A percentile compares a stretch with the other conserved stretches of the same genome.
These are phyloP conservation scores for Polypedilum vanderplanki DNA, from an alignment of 1,140 invertebrate genomes.

Conservation along the genomic window DNA sequence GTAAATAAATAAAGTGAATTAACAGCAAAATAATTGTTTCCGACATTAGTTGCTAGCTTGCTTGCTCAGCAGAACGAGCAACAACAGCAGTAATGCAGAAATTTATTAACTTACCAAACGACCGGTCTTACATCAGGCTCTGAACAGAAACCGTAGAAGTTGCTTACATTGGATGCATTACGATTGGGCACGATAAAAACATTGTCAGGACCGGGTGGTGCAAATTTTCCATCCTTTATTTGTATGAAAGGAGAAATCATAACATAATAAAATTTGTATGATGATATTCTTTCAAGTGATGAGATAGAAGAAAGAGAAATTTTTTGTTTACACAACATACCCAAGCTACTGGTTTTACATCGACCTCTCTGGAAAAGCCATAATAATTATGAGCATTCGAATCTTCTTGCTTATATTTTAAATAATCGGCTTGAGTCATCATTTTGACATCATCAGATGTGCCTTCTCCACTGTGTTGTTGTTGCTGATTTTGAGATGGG, in stretches of 20 bases:
- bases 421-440: conserved; percentile 11
- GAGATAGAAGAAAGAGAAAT: background rate
- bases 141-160: background rate
- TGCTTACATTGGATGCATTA: conserved; percentile 2
- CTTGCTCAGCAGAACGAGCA: no score
- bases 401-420: conserved; percentile 23
- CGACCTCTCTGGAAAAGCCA: background rate
- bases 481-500: background rate
- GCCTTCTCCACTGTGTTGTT: background rate
- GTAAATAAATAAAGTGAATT: background rate
- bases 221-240: conserved; percentile 3
- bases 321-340: background rate
- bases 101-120: conserved; percentile 9
- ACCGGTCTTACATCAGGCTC: conserved; percentile 6
- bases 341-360: background rate
- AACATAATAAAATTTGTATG: no score
- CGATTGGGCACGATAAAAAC: background rate
- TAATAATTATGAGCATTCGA: conserved; percentile 2
- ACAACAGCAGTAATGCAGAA: background rate
- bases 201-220: background rate
- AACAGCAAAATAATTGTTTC: conserved; percentile 4
- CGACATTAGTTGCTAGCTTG: background rate
- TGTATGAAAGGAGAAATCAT: background rate
- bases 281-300: background rate
- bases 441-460: background rate